These are phyloP conservation scores for Mycalesis mineus DNA, from an alignment of 2,888 invertebrate species.

Conservation along the genomic window DNA sequence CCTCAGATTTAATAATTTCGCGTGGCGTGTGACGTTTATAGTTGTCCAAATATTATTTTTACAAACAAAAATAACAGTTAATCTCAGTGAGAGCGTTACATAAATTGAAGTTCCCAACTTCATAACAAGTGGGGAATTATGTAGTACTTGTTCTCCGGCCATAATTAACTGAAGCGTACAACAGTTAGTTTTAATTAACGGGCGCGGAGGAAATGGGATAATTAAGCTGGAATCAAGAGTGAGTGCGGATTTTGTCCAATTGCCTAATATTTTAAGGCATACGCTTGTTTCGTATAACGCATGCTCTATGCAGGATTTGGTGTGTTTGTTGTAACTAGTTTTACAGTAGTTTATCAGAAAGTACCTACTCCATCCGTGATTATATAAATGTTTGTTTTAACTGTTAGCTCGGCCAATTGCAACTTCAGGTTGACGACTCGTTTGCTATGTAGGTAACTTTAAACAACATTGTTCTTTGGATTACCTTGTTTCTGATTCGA, in stretches of 20 bases:
- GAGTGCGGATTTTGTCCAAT: neutral
- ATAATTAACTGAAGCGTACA: constrained; percentile 48
- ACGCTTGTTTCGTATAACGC: neutral
- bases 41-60: neutral
- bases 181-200: constrained; percentile 33
- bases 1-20: too few relatives aligned
- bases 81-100: constrained; percentile 1
- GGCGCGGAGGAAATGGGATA: constrained; percentile 38
- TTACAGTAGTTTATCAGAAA: too few relatives aligned
- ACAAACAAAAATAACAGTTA: constrained; percentile 6
- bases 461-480: too few relatives aligned
- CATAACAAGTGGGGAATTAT: constrained; percentile 37
- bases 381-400: too few relatives aligned
- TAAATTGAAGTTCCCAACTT: constrained; percentile 10
- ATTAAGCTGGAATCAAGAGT: constrained; percentile 24
- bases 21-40: neutral
- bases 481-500: too few relatives aligned
- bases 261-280: neutral
- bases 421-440: too few relatives aligned
- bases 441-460: too few relatives aligned
- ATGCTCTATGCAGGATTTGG: too few relatives aligned
- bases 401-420: too few relatives aligned
- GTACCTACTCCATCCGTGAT: too few relatives aligned
- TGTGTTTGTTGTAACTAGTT: too few relatives aligned
- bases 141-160: constrained; percentile 6